Evolutionary conservation across 2,113 vertebrate genomes (phyloP).

Genomic region (Indicator maculatus): DNA sequence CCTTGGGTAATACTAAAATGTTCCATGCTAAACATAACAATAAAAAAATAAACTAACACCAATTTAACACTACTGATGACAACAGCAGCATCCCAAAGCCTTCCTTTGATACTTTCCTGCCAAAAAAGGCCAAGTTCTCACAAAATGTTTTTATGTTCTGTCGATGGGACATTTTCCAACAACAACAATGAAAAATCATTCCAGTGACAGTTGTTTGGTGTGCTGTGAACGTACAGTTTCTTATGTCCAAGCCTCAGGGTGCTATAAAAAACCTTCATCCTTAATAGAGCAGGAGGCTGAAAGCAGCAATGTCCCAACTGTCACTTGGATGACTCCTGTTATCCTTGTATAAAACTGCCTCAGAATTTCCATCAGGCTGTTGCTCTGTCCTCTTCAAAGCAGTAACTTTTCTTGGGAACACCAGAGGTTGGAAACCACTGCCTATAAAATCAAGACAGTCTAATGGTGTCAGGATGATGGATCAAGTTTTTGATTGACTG

Average conservation of each 20-base stretch:
- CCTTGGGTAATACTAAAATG: neutral
- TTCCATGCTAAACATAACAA: neutral
- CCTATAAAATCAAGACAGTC: neutral
- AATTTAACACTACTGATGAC: neutral
- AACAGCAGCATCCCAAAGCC: neutral
- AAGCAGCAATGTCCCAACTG: neutral
- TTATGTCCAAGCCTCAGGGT: neutral
- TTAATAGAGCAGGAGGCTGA: neutral
- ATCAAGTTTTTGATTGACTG: neutral
- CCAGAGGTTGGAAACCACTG: neutral
- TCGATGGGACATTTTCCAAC: neutral
- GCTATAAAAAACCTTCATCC: neutral
- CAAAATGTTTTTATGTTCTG: neutral
- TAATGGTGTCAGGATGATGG: neutral
- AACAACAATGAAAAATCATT: neutral
- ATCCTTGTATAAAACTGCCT: accelerated
- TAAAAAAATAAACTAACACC: neutral
- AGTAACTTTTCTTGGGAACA: neutral
- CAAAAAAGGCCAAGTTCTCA: neutral
- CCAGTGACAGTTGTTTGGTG: neutral
- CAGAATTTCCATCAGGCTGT: neutral
- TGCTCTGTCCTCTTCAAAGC: neutral
- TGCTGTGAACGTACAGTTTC: neutral
- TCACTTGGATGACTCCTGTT: neutral
- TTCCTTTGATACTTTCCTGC: neutral